phyloP scores from a whole-genome alignment of 2,888 invertebrate genomes.

The Lasioglossum pauxillum region DNA sequence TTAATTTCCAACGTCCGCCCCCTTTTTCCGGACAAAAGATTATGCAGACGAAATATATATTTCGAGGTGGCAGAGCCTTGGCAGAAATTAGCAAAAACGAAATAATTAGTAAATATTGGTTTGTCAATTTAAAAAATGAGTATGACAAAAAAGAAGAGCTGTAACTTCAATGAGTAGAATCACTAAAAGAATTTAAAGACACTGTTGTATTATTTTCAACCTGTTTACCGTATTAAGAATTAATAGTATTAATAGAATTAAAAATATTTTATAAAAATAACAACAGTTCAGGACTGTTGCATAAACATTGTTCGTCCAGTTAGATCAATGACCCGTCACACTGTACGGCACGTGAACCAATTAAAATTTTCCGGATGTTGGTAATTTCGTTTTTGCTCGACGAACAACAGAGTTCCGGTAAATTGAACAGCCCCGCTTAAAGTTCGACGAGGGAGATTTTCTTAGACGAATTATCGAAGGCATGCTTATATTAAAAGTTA shows the following conservation, averaged over 20 bases:
- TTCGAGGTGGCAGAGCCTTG: slow-evolving; percentile 27
- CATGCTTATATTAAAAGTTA: slow-evolving; percentile 2
- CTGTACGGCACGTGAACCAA: neutral
- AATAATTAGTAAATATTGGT: too few species aligned
- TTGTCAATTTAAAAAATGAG: too few species aligned
- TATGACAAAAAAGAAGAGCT: too few species aligned
- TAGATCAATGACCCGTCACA: neutral
- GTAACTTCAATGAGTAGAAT: too few species aligned
- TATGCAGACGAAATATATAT: neutral
- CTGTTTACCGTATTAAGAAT: too few species aligned
- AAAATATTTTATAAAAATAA: too few species aligned
- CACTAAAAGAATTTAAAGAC: too few species aligned
- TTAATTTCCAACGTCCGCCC: neutral
- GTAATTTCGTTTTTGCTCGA: neutral
- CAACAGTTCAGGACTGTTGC: too few species aligned
- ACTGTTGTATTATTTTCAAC: too few species aligned
- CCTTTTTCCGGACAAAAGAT: neutral
- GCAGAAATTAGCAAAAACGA: neutral
- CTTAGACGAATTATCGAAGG: neutral
- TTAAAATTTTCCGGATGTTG: neutral
- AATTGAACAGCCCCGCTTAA: slow-evolving; percentile 8
- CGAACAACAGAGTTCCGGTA: neutral
- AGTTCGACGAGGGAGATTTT: neutral
- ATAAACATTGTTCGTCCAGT: neutral
- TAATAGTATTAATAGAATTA: too few species aligned